Evolutionary conservation across 2,797 vertebrate genomes (phyloP), one percentile per base, ranked within the genome.

Genomic region (Alcedo quadribrachys): DNA sequence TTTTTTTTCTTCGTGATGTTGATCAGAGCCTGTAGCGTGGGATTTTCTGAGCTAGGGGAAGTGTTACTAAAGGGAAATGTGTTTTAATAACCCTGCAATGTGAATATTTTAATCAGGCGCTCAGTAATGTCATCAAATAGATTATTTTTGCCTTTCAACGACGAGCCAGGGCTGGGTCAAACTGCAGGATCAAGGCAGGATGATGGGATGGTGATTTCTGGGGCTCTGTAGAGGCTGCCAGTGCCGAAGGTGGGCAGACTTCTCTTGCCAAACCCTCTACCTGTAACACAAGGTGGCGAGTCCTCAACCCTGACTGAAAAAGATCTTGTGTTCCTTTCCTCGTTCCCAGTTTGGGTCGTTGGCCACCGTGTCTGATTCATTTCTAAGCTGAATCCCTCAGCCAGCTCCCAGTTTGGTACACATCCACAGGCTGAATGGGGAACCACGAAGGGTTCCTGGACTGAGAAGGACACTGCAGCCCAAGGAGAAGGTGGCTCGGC

Each of bases 331-430:
- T 94, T 94, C 35, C 60, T 74, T 12, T 12, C 85, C 88, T 54
- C 66, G 55, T 60, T 94, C 75, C n/a, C 74, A 33, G 20, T 80
- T n/a, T 37, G 80, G 70, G 48, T 66, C 53, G 11, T 81, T 94
- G 70, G 35, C 37, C 1, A 16, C 91, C 54, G 20, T 93, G 85
- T 83, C 93, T 78, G 80, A 85, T 93, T 57, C 48, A 85, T 89
- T 93, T 65, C 58, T 33, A 17, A 69, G 82, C 89, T 78, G 91
- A 69, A 19, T 35, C 37, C 65, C 60, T 83, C 35, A 92, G 91
- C 87, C 94, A 95, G 89, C 94, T 94, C 89, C 87, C 87, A 81
- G 83, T 92, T 89, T 14, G 82, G 94, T 87, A 89, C 93, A 93
- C 92, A 90, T 87, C 89, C 90, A 69, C 2, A 9, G 82, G 76